phyloP scores from a whole-genome alignment of 1,140 invertebrate genomes.

The Doryteuthis pealeii region DNA sequence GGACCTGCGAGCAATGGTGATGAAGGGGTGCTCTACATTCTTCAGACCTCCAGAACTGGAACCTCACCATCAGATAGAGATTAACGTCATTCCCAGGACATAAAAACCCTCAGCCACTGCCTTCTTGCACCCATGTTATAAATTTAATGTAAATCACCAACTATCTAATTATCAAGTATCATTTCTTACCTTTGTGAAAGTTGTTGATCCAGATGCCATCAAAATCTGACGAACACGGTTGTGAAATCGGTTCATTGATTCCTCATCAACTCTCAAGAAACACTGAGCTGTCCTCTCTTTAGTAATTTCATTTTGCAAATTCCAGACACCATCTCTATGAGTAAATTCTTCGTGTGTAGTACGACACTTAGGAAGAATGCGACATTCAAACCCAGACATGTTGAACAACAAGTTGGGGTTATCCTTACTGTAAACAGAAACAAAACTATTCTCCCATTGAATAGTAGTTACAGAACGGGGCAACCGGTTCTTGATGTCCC shows the following conservation, averaged over 20 bases:
- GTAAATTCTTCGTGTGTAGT: conserved; percentile 96
- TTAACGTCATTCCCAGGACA: too few species aligned
- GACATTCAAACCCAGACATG: conserved; percentile 99
- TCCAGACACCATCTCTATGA: conserved; percentile 98
- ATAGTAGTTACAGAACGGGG: conserved; percentile 97
- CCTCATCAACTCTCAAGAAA: conserved; percentile 97
- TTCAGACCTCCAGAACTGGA: too few species aligned
- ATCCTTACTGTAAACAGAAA: conserved; percentile 98
- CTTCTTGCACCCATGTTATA: too few species aligned
- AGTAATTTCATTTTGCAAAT: conserved; percentile 98
- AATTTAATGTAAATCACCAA: too few species aligned
- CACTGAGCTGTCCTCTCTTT: conserved; percentile 99
- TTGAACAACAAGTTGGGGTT: conserved; percentile 99
- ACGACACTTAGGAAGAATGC: conserved; percentile 96
- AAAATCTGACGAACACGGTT: conserved; percentile 98
- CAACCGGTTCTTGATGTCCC: conserved; percentile 98
- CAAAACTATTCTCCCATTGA: conserved; percentile 98
- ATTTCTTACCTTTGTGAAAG: conserved; percentile 88
- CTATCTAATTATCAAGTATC: too few species aligned
- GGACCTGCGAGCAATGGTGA: too few species aligned
- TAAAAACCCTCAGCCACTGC: too few species aligned
- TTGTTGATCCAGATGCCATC: conserved; percentile 99
- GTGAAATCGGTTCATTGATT: conserved; percentile 95
- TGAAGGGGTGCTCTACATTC: too few species aligned
- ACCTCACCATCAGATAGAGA: too few species aligned